Percentiles rank a stretch among this genome's conserved stretches.
Conservation (phyloP, 2,888 invertebrate species). For the Frankliniella intonsa region DNA sequence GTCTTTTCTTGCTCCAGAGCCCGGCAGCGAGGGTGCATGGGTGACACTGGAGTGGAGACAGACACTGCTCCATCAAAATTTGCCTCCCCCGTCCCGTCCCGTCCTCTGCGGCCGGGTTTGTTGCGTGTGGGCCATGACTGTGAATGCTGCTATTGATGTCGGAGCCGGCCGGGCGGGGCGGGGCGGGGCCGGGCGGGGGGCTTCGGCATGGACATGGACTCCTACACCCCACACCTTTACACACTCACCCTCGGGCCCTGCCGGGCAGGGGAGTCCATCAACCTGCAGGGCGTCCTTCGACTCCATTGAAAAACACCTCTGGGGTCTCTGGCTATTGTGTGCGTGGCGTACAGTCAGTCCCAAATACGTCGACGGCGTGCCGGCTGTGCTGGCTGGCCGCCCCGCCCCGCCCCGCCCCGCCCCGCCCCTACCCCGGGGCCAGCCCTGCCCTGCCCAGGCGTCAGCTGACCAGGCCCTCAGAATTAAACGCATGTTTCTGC, state of each 20-base stretch:
- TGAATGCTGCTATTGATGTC: background rate
- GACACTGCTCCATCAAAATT: too few relatives aligned
- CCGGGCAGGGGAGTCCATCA: conserved; percentile 13
- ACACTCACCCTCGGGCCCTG: background rate
- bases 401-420: background rate
- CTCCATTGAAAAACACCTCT: conserved; percentile 4
- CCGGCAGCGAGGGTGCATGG: background rate
- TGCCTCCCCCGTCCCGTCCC: too few relatives aligned
- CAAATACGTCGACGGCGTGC: too few relatives aligned
- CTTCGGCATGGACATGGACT: background rate
- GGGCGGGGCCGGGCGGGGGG: background rate
- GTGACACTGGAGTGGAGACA: too few relatives aligned
- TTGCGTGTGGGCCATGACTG: too few relatives aligned
- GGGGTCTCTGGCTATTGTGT: background rate
- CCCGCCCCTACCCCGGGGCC: background rate
- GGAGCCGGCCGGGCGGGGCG: background rate
- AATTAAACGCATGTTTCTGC: too few relatives aligned
- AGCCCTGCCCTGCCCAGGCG: too few relatives aligned
- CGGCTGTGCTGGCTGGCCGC: too few relatives aligned
- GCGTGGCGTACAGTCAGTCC: too few relatives aligned
- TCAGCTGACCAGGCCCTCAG: too few relatives aligned
- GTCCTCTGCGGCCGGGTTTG: too few relatives aligned
- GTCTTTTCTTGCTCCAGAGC: background rate
- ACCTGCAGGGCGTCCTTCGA: background rate
- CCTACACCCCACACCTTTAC: conserved; percentile 5